These are phyloP conservation scores for Dinomys branickii DNA, from an alignment of 2,113 vertebrate genomes.

Conservation along the genomic window DNA sequence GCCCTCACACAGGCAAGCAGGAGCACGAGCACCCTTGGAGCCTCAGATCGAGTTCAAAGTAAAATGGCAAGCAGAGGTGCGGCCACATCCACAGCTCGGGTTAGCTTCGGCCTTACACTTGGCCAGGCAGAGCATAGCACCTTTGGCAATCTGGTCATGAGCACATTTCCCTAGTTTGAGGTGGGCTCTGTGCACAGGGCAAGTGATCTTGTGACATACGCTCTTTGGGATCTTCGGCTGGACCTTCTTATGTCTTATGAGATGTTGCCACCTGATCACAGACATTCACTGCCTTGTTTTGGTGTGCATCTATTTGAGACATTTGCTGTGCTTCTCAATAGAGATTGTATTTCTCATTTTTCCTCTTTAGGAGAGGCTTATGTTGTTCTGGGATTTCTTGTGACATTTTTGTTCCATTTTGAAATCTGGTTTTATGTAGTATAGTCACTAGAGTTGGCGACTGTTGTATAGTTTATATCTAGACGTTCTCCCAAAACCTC, in stretches of 20 bases:
- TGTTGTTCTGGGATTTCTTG: background rate
- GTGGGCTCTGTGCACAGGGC: background rate
- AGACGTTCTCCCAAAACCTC: background rate
- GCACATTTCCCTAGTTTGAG: too few relatives aligned
- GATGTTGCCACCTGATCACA: background rate
- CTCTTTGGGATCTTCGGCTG: background rate
- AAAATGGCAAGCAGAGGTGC: accelerated
- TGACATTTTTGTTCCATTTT: background rate
- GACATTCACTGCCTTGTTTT: background rate
- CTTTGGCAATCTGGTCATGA: accelerated
- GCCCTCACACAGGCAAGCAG: background rate
- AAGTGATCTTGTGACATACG: background rate
- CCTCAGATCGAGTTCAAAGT: background rate
- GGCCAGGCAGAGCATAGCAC: background rate
- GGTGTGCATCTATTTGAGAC: background rate
- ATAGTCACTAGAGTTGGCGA: background rate
- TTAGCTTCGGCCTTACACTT: background rate
- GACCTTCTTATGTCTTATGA: background rate
- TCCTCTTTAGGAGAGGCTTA: background rate
- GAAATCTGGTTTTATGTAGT: background rate
- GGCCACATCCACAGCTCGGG: too few relatives aligned
- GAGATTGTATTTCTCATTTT: background rate
- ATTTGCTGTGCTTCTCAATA: background rate
- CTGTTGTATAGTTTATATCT: background rate
- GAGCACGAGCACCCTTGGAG: background rate